Conservation (phyloP, 1,140 invertebrate species). For the Heliconius congener region DNA sequence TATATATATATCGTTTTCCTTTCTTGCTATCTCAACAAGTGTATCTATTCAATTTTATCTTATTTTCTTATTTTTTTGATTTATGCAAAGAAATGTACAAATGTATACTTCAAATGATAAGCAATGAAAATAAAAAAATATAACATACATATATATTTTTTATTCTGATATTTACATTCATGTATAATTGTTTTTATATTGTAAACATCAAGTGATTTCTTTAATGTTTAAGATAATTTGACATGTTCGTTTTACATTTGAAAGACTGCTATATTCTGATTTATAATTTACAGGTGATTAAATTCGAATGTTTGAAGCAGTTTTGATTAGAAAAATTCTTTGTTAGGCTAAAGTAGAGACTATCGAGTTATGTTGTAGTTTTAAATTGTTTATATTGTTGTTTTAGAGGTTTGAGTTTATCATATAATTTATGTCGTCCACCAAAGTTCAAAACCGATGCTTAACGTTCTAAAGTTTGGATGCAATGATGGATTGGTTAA, state of each 20-base stretch:
- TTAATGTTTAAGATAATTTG: neutral
- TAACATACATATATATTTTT: neutral
- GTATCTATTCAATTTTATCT: neutral
- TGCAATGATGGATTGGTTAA: slow-evolving; percentile 13
- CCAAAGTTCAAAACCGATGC: slow-evolving; percentile 60
- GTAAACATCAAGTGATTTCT: neutral
- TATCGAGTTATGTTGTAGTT: slow-evolving; percentile 39
- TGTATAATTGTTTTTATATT: neutral
- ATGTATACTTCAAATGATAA: neutral
- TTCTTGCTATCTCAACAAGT: neutral
- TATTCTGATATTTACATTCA: neutral
- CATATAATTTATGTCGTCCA: slow-evolving; percentile 53
- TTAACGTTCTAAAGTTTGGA: slow-evolving; percentile 16
- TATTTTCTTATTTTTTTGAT: neutral
- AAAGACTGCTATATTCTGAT: slow-evolving; percentile 10
- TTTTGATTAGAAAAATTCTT: slow-evolving; percentile 19
- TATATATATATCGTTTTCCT: neutral
- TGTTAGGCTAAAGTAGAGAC: slow-evolving; percentile 17
- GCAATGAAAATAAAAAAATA: neutral
- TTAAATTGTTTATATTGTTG: slow-evolving; percentile 73
- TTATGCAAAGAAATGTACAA: neutral
- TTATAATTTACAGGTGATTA: slow-evolving; percentile 6
- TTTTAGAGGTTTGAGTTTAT: slow-evolving; percentile 75
- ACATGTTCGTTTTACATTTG: slow-evolving; percentile 9
- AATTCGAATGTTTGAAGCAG: slow-evolving; percentile 14